Evolutionary conservation across 2,888 invertebrate genomes (phyloP).

Genomic region (Abrostola triplasia): DNA sequence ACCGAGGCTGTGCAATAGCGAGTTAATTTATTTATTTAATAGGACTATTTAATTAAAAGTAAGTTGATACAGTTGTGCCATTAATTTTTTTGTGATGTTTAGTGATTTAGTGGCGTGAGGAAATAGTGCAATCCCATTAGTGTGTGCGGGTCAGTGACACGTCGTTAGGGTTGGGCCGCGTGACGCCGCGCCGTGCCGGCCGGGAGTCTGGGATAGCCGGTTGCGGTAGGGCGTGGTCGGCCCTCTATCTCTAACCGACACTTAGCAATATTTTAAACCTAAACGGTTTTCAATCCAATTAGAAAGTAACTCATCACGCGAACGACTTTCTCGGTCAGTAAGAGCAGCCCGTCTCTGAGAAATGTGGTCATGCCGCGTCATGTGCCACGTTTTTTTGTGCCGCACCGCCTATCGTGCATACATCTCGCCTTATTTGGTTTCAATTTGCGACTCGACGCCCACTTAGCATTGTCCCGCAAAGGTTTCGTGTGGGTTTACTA

Average conservation of each 20-base stretch:
- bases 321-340: constrained; percentile 72
- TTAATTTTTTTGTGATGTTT: constrained; percentile 65
- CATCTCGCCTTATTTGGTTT: constrained; percentile 80
- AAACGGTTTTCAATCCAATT: constrained; percentile 60
- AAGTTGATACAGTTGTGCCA: constrained; percentile 76
- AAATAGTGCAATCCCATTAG: constrained; percentile 71
- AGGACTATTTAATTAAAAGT: constrained; percentile 88
- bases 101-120: constrained; percentile 68
- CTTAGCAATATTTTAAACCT: constrained; percentile 47
- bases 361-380: constrained; percentile 69
- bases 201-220: constrained; percentile 77
- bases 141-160: constrained; percentile 85
- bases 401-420: constrained; percentile 62
- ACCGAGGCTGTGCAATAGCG: constrained; percentile 87
- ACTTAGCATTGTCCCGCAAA: constrained; percentile 67
- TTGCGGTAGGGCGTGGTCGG: constrained; percentile 88
- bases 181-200: constrained; percentile 66
- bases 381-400: constrained; percentile 78
- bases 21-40: constrained; percentile 87
- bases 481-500: constrained; percentile 73
- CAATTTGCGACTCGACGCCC: constrained; percentile 77
- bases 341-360: constrained; percentile 63
- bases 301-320: constrained; percentile 70
- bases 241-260: constrained; percentile 29
- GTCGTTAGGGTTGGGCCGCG: constrained; percentile 68